A percentile compares a stretch with the other conserved stretches of the same genome.
Conservation (phyloP, 2,113 vertebrate species). For the Pholis gunnellus region DNA sequence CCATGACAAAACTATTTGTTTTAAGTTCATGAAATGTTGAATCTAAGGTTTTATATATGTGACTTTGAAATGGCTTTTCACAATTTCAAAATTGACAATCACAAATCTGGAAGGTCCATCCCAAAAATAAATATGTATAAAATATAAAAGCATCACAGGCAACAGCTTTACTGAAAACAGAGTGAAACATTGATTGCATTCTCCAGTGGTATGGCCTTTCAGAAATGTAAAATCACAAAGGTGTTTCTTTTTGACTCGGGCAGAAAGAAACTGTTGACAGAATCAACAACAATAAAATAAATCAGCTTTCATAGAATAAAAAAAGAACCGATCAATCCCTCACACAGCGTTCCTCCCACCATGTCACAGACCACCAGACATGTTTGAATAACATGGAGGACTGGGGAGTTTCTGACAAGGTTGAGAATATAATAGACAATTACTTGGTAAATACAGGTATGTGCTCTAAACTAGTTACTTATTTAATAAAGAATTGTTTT, state of each 20-base stretch:
- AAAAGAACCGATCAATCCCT: conserved; percentile 29
- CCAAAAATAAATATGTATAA: background rate
- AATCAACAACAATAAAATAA: conserved; percentile 20
- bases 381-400: background rate
- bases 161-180: conserved; percentile 36
- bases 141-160: background rate
- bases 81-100: background rate
- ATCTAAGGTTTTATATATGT: background rate
- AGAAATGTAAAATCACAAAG: conserved; percentile 58
- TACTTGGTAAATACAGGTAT: background rate
- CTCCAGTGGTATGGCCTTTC: conserved; percentile 46
- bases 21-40: background rate
- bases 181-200: conserved; percentile 47
- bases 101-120: background rate
- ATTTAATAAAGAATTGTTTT: background rate
- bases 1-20: background rate
- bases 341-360: background rate
- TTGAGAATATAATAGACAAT: background rate
- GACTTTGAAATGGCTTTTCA: background rate
- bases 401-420: background rate
- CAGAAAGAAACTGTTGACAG: conserved; percentile 20
- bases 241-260: conserved; percentile 28
- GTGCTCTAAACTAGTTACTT: background rate
- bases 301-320: conserved; percentile 26
- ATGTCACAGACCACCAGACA: conserved; percentile 8